These are phyloP conservation scores for Acleris holmiana DNA, from an alignment of 2,888 invertebrate species.

Conservation along the genomic window DNA sequence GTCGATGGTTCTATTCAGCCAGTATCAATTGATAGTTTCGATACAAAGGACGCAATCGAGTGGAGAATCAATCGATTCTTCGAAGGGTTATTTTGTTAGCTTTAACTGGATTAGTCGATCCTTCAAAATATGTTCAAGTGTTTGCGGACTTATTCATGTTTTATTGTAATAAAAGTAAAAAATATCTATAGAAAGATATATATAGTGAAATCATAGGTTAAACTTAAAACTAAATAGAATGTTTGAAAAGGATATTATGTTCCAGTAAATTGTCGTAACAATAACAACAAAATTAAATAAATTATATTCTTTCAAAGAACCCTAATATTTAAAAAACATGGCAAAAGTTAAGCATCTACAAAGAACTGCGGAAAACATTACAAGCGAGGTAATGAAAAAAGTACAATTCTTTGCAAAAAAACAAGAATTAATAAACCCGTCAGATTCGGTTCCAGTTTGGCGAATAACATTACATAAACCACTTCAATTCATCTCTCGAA, in stretches of 20 bases:
- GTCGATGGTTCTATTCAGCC: constrained; percentile 31
- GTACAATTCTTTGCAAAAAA: constrained; percentile 46
- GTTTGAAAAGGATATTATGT: too few relatives aligned
- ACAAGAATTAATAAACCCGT: constrained; percentile 70
- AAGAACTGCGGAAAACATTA: constrained; percentile 34
- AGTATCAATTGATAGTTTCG: constrained; percentile 38
- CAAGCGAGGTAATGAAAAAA: constrained; percentile 48
- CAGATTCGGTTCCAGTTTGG: constrained; percentile 49
- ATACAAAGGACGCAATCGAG: constrained; percentile 50
- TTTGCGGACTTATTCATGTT: constrained; percentile 9
- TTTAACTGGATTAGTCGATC: constrained; percentile 32
- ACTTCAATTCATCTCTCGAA: neutral
- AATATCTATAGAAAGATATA: neutral
- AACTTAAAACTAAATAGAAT: too few relatives aligned
- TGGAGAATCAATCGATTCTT: constrained; percentile 51
- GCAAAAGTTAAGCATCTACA: constrained; percentile 24
- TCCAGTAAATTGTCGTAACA: too few relatives aligned
- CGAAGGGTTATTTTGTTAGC: constrained; percentile 44
- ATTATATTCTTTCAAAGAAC: neutral
- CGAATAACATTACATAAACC: constrained; percentile 39
- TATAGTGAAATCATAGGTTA: neutral
- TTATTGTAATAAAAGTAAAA: neutral
- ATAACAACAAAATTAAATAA: neutral
- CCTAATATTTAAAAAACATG: constrained; percentile 14
- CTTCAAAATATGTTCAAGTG: constrained; percentile 28